These are phyloP conservation scores for Anguilla japonica DNA, from an alignment of 2,113 vertebrate species.

Conservation along the genomic window DNA sequence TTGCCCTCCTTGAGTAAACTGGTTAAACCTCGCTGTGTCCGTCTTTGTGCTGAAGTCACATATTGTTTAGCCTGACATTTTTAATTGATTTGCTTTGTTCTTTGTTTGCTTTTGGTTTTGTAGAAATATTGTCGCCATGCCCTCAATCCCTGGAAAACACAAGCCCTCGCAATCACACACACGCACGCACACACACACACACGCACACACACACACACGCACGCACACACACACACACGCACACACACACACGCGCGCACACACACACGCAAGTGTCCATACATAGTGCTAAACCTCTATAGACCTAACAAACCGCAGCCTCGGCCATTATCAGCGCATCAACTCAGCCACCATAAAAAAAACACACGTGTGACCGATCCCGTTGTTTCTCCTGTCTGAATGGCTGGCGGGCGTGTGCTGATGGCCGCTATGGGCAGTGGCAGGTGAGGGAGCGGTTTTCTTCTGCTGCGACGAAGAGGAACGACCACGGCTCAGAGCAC, in stretches of 20 bases:
- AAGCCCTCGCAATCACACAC: not conserved
- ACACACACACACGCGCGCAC: not conserved
- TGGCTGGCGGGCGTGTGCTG: not conserved
- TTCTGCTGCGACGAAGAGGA: not conserved
- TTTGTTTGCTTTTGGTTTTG: not conserved
- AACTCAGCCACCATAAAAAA: not conserved
- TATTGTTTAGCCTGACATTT: not conserved
- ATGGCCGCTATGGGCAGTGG: not conserved
- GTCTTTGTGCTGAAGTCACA: not conserved
- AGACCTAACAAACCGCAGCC: not conserved
- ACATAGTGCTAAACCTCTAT: not conserved
- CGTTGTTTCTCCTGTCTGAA: not conserved
- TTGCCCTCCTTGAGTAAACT: not conserved
- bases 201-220: not conserved
- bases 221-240: not conserved
- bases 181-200: not conserved
- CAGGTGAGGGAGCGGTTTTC: not conserved
- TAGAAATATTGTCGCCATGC: not conserved
- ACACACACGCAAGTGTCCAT: not conserved
- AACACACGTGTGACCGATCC: not conserved
- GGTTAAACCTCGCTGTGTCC: not conserved
- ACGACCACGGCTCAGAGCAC: not conserved
- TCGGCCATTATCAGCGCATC: not conserved
- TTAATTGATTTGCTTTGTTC: not conserved
- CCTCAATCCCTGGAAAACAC: not conserved